A percentile compares a stretch with the other conserved stretches of the same genome.
Conservation (phyloP, 2,888 invertebrate genomes). For the Torymus auratus region DNA sequence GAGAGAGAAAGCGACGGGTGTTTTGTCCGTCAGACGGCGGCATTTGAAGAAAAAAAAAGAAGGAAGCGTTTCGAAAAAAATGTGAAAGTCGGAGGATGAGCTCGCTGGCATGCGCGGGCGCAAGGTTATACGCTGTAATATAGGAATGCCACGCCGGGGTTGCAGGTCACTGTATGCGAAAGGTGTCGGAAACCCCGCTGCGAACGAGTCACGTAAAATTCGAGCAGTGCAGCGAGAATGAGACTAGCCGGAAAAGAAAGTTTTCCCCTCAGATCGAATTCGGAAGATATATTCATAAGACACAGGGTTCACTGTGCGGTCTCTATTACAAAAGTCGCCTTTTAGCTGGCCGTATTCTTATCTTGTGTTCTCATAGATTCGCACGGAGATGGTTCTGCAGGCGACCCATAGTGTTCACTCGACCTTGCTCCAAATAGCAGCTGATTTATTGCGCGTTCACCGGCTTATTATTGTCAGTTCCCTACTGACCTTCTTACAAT, state of each 20-base stretch:
- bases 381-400: too few species aligned
- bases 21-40: conserved; percentile 21
- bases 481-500: too few species aligned
- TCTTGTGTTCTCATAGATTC: background rate
- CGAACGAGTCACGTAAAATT: conserved; percentile 69
- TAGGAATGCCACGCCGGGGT: conserved; percentile 19
- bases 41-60: conserved; percentile 26
- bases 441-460: too few species aligned
- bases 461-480: too few species aligned
- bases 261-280: conserved; percentile 63
- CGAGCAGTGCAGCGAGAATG: conserved; percentile 44
- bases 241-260: conserved; percentile 60
- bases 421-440: too few species aligned
- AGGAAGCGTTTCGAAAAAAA: conserved; percentile 67
- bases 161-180: conserved; percentile 57
- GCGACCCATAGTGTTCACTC: too few species aligned
- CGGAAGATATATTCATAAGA: conserved; percentile 55
- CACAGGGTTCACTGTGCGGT: conserved; percentile 2
- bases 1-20: conserved; percentile 61
- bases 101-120: background rate
- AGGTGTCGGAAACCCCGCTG: conserved; percentile 69
- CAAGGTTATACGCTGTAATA: conserved; percentile 41
- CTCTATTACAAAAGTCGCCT: conserved; percentile 23
- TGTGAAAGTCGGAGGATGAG: conserved; percentile 69
- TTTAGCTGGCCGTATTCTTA: background rate